These are phyloP conservation scores for Nymphicus hollandicus DNA, from an alignment of 2,113 vertebrate genomes.

Conservation along the genomic window DNA sequence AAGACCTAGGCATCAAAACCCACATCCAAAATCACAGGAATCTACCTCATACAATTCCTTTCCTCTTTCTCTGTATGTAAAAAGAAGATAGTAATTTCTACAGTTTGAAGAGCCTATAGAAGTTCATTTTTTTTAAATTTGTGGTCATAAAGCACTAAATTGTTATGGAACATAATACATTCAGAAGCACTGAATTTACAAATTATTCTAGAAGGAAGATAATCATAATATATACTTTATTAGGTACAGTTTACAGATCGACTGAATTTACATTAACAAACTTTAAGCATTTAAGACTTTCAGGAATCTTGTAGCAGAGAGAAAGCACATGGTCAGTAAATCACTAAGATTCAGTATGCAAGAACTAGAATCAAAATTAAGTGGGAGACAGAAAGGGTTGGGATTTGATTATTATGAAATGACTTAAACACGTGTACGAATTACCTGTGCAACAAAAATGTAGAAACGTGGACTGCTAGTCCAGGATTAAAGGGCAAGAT, in stretches of 20 bases:
- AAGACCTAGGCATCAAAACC: not conserved
- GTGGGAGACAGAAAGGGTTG: not conserved
- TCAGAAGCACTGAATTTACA: not conserved
- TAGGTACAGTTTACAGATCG: not conserved
- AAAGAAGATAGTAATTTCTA: not conserved
- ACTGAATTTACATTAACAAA: conserved; percentile 40
- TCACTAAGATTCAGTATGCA: not conserved
- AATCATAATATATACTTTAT: not conserved
- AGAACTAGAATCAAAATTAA: not conserved
- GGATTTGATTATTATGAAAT: not conserved
- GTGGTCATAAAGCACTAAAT: not conserved
- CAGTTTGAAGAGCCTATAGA: not conserved
- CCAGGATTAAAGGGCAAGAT: not conserved
- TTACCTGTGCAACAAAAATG: not conserved
- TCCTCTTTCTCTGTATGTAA: not conserved
- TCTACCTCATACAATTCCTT: not conserved
- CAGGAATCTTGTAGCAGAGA: not conserved
- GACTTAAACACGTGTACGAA: not conserved
- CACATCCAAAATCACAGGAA: not conserved
- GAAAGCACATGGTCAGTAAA: not conserved
- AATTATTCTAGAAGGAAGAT: not conserved
- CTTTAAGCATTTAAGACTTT: conserved; percentile 38
- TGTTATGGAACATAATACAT: not conserved
- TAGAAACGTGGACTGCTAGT: not conserved
- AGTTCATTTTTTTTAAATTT: not conserved